Conservation (phyloP, 2,113 vertebrate genomes). For the Sylvilagus bachmani region DNA sequence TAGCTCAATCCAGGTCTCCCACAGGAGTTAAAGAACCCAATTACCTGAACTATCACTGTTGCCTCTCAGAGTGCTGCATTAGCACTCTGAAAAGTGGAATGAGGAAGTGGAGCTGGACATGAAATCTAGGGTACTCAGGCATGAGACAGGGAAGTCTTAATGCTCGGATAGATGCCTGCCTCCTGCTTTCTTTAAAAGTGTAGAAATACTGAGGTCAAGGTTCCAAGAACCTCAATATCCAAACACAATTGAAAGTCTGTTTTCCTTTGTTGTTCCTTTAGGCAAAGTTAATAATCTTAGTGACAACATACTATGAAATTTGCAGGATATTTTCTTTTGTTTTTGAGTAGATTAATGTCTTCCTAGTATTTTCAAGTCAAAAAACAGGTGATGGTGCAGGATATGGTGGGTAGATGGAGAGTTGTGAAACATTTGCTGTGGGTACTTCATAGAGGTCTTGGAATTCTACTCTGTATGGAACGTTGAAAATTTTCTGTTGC, state of each 20-base stretch:
- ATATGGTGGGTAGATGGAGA: not conserved
- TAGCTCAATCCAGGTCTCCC: too few relatives aligned
- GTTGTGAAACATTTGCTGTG: not conserved
- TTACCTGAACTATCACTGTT: too few relatives aligned
- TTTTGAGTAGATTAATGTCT: not conserved
- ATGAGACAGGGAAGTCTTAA: too few relatives aligned
- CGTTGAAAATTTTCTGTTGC: not conserved
- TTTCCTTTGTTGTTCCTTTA: conserved; percentile 29
- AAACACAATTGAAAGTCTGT: not conserved
- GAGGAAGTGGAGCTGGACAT: too few relatives aligned
- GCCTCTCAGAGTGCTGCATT: too few relatives aligned
- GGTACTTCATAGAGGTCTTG: not conserved
- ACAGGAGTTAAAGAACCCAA: too few relatives aligned
- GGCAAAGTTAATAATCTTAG: not conserved
- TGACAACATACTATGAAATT: conserved; percentile 6
- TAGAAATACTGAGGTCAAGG: not conserved
- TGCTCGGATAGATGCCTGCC: too few relatives aligned
- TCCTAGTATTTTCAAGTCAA: conserved; percentile 37
- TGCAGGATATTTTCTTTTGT: not conserved
- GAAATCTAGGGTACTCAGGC: too few relatives aligned
- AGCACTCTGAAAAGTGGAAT: too few relatives aligned
- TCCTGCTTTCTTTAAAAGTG: not conserved
- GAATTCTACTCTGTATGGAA: not conserved
- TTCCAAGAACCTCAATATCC: not conserved
- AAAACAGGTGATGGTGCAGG: not conserved